Base-by-base conservation (phyloP, 2,888 invertebrate species). In the Morinoia aosen region DNA sequence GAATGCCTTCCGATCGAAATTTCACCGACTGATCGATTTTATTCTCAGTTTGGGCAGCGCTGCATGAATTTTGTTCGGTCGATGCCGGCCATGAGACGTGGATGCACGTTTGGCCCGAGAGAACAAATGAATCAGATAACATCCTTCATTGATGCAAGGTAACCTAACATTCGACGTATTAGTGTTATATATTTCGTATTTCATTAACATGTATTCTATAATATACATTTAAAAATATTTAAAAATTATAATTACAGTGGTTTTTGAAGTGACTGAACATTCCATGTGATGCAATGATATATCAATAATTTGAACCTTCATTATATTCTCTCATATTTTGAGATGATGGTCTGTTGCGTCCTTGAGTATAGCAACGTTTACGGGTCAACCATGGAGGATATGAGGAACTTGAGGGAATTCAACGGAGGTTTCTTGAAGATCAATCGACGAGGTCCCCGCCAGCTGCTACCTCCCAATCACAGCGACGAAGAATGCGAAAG, bases 21-120 rank as follows among this genome's bases (percentile, higher is more conserved):
- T 16, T 97, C 98, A 0, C 97, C 97, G 0, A 97, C 98, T 0
- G 98, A 98, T 97, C 97, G 97, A 0, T 97, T 98, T 91, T 98
- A 98, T 88, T 48, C 57, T 19, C 58, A 90, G 95, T 97, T 97
- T 91, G 98, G 98, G 48, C 98, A 98, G 0, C 98, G 98, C 96
- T 98, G 98, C 97, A 98, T 98, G 97, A 98, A 98, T 97, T 98
- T 98, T 97, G 98, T 98, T 10, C 97, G 98, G 96, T 98, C 98
- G 0, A 98, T 98, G 90, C 98, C 98, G 1, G 98, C 98, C 95
- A 98, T 98, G 95, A 58, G 95, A 96, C 98, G 98, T 96, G 98
- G 91, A 10, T 96, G 96, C 91, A 96, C 95, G 57, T 95, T 96
- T 10, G 96, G 96, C 10, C 95, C 96, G 0, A 93, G 96, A 64